Percentiles rank a stretch among this genome's conserved stretches.
Conservation (phyloP, 1,140 invertebrate species). For the Drosophila pallidifrons region DNA sequence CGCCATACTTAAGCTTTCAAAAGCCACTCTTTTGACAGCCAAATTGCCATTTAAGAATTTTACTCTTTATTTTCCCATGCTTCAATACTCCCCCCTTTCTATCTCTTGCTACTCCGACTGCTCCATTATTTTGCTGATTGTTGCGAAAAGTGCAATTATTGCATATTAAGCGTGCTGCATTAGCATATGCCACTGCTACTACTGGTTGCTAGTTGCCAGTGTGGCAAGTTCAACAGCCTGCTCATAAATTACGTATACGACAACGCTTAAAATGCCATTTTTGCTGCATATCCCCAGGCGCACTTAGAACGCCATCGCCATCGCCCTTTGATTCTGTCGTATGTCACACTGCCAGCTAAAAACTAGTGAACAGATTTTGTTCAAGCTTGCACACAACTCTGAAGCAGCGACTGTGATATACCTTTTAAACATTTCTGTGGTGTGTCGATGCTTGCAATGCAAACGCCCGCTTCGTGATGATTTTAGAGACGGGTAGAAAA, state of each 20-base stretch:
- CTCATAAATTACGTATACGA: conserved; percentile 50
- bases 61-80: neutral
- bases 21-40: conserved; percentile 14
- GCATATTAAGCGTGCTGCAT: conserved; percentile 61
- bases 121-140: conserved; percentile 41
- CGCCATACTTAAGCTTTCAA: conserved; percentile 33
- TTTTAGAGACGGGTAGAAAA: conserved; percentile 4
- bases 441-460: neutral
- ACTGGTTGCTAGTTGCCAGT: neutral
- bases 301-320: conserved; percentile 46
- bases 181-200: conserved; percentile 48
- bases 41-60: conserved; percentile 18
- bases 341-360: conserved; percentile 46
- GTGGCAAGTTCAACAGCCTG: conserved; percentile 38
- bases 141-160: conserved; percentile 64
- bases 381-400: neutral
- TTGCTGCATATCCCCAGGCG: conserved; percentile 77
- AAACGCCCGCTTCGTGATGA: neutral
- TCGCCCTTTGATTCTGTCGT: conserved; percentile 38
- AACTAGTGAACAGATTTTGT: conserved; percentile 20
- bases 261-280: conserved; percentile 62
- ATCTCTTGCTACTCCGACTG: neutral
- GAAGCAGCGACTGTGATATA: neutral
- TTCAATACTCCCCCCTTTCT: neutral
- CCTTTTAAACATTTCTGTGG: neutral